Evolutionary conservation across 2,888 invertebrate genomes (phyloP).

Genomic region (Sinohyriopsis cumingii): DNA sequence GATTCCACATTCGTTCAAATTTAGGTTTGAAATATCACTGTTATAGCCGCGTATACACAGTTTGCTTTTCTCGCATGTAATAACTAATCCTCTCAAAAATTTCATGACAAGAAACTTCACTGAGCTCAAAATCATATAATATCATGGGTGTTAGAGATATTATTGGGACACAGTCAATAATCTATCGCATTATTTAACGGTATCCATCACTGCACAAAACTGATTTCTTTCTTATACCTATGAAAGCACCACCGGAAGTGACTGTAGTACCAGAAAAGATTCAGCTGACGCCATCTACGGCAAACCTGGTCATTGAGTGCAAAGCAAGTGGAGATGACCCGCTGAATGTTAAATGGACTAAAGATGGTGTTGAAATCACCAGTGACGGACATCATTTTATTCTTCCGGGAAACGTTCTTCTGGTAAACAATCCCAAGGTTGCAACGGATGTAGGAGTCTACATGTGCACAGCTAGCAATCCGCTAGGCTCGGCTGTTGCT

Average conservation of each 20-base stretch:
- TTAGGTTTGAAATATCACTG: no score
- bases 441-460: slow-evolving; percentile 33
- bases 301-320: slow-evolving; percentile 37
- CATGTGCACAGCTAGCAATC: slow-evolving; percentile 34
- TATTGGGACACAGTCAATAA: not conserved
- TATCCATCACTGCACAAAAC: not conserved
- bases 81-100: no score
- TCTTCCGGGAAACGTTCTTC: slow-evolving; percentile 38
- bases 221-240: not conserved
- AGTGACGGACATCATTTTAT: slow-evolving; percentile 29
- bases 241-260: slow-evolving; percentile 29
- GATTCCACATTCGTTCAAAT: no score
- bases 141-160: not conserved
- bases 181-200: not conserved
- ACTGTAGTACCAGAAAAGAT: slow-evolving; percentile 17
- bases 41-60: no score
- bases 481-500: slow-evolving; percentile 22
- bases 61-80: no score
- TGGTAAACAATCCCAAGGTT: slow-evolving; percentile 26
- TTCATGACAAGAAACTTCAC: no score
- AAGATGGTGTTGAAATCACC: slow-evolving; percentile 28
- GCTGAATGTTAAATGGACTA: slow-evolving; percentile 34
- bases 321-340: slow-evolving; percentile 33
- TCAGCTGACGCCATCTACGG: slow-evolving; percentile 16
- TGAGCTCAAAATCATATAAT: not conserved